Base-by-base conservation (phyloP, 2,113 vertebrate genomes). In the Nibea albiflora region DNA sequence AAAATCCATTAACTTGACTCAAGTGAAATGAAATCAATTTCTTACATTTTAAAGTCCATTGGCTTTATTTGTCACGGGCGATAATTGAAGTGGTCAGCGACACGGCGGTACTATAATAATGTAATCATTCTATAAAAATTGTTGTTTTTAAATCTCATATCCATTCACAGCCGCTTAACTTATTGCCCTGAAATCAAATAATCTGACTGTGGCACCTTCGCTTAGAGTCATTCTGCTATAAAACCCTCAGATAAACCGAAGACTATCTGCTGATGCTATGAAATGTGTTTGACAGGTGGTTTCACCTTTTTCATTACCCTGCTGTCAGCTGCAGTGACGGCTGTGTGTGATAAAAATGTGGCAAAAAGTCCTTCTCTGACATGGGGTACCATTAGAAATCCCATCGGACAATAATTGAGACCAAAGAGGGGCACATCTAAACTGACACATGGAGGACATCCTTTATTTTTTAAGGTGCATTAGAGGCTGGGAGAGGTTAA, bases 341-440 rank as follows among this genome's bases (percentile, higher is more conserved):
- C 52, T 83, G 71, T 58, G 54, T 72, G 83, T 26, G 86, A 90
- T 87, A 84, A 77, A 82, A 85, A 83, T 62, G 83, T 83, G 78
- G 47, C 80, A 80, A 68, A 80, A 72, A 58, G 56, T 65, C 15
- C 66, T 61, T 16, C 52, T 77, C 76, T 88, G 81, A 85, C 83
- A 81, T 50, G 66, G 73, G 58, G n/a, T 66, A 79, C 69, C 68
- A 89, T 83, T 85, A 85, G 73, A 89, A 88, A 83, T 83, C 82
- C 85, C 77, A 78, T 86, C 87, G 67, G 80, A 82, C 79, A 73
- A 86, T 91, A 91, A 91, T 81, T 86, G 83, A 92, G 89, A 85
- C 58, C 67, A 87, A 81, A 87, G 72, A 85, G 70, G 74, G 73
- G 42, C 78, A 80, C 73, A 65, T 86, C 83, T 52, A 49, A 76